Evolutionary conservation across 2,113 vertebrate species (phyloP), one percentile per base, ranked within the genome.

Genomic region (Thymallus thymallus): DNA sequence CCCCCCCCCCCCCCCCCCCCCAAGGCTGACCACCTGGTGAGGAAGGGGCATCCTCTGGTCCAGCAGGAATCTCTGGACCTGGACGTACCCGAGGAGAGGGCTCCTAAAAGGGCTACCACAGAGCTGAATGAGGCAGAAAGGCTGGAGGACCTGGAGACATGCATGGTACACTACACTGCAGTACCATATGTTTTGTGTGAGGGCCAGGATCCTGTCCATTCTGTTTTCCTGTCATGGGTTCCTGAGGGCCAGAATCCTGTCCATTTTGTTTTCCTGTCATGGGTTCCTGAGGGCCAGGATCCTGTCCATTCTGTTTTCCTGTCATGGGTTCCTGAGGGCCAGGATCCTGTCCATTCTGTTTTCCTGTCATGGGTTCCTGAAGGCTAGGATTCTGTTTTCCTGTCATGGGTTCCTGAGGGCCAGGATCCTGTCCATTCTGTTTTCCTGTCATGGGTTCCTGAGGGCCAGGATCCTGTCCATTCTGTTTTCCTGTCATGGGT

Each of bases 91-190:
- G 96, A 96, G 64, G 95, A 95, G 78, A 96, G 93, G 79, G 90
- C 93, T 0, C 76, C 90, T 0, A 97, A 96, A 80, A 92, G 94
- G 69, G 90, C 93, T 0, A 74, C 93, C 1, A 81, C 94, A 23
- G 96, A 97, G 69, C 65, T 96, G 24, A 92, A 96, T 6, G 97
- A 99, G 84, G 92, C 93, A 16, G 97, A 99, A 80, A 93, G 95
- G 71, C 86, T 99, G 73, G 97, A 98, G 20, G 97, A 98, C 46
- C 90, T 98, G 69, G 97, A 99, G 73, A 93, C 96, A 0, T 98
- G 97, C 89, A 96, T 98, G 97, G 97, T 98, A 95, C 91, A 93
- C 76, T 20, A 60, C 56, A n/a, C 12, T 51, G 4, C 14, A 41
- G 7, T 0, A 41, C 9, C 35, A 5, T 51, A 9, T n/a, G n/a